Percentiles rank a stretch among this genome's conserved stretches.
These are phyloP conservation scores for Hirudo medicinalis DNA, from an alignment of 1,140 invertebrate genomes.

Conservation along the genomic window DNA sequence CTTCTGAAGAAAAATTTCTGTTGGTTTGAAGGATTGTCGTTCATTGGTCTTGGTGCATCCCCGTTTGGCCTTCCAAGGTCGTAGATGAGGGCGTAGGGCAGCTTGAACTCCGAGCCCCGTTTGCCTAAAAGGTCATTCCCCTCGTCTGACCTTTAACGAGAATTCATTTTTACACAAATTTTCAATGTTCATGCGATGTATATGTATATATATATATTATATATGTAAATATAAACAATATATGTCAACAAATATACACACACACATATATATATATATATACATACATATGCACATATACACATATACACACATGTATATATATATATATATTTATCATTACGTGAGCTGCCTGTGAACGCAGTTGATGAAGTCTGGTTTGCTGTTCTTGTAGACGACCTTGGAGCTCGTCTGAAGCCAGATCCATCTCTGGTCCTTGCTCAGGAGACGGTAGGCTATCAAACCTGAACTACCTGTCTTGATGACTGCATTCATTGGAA, in stretches of 20 bases:
- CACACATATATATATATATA: too few species aligned
- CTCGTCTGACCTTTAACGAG: constrained; percentile 77
- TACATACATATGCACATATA: too few species aligned
- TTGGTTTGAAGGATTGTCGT: too few species aligned
- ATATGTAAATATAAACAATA: too few species aligned
- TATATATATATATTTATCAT: constrained; percentile 33
- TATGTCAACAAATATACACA: too few species aligned
- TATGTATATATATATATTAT: too few species aligned
- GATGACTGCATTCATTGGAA: constrained; percentile 60
- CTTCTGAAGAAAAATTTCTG: too few species aligned
- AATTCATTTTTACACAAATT: neutral
- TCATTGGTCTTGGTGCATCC: too few species aligned
- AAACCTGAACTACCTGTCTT: constrained; percentile 96
- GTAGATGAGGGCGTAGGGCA: constrained; percentile 66
- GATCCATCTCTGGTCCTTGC: constrained; percentile 74
- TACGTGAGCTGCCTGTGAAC: constrained; percentile 93
- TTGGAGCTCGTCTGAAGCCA: constrained; percentile 95
- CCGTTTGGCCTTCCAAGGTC: too few species aligned
- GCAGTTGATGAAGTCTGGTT: constrained; percentile 94
- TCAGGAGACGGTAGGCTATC: constrained; percentile 90
- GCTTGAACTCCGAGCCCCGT: constrained; percentile 96
- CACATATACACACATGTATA: too few species aligned
- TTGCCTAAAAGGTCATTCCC: constrained; percentile 86
- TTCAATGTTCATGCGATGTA: neutral
- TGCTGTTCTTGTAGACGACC: constrained; percentile 95